phyloP scores from a whole-genome alignment of 2,113 vertebrate species.

The Lathamus discolor region DNA sequence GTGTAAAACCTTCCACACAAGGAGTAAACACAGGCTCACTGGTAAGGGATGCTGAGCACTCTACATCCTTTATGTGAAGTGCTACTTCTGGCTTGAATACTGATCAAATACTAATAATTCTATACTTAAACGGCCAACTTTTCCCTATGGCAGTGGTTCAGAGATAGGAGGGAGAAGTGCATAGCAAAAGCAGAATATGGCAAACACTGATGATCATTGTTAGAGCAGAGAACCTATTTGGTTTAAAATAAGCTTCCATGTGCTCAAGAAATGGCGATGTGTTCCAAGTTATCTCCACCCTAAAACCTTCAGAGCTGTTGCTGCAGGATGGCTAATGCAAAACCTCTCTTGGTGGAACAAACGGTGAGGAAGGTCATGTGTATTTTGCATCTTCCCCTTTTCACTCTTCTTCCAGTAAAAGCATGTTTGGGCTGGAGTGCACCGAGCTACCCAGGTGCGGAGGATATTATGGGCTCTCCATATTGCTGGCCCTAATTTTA shows the following conservation, averaged over 20 bases:
- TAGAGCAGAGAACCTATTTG: neutral
- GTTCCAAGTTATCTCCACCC: neutral
- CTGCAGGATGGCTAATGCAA: neutral
- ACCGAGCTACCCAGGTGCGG: conserved; percentile 6
- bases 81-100: neutral
- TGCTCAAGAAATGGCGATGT: neutral
- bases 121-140: neutral
- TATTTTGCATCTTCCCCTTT: neutral
- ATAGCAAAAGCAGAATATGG: neutral
- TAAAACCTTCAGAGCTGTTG: neutral
- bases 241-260: neutral
- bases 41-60: neutral
- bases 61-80: neutral
- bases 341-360: neutral
- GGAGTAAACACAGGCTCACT: neutral
- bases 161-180: neutral
- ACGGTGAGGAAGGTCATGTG: neutral
- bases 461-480: conserved; percentile 9
- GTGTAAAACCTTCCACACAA: neutral
- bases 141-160: neutral
- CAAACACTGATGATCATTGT: neutral
- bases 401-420: neutral
- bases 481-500: conserved; percentile 36
- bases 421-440: neutral
- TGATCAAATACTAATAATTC: neutral